These are phyloP conservation scores for Megathymus violae DNA, from an alignment of 1,140 invertebrate species.

Conservation along the genomic window DNA sequence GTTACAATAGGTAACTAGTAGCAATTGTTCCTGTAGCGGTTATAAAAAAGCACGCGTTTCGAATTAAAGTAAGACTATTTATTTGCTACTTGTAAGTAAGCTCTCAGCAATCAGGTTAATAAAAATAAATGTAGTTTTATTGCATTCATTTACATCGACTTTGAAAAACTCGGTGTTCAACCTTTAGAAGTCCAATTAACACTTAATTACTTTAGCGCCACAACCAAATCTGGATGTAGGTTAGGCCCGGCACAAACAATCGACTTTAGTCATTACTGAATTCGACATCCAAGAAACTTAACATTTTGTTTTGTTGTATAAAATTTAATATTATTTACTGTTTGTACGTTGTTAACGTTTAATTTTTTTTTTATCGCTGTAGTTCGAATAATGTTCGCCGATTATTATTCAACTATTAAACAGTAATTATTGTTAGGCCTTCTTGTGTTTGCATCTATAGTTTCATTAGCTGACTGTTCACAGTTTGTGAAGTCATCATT, in stretches of 20 bases:
- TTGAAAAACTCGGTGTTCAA: constrained; percentile 26
- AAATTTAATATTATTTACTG: neutral
- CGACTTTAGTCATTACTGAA: neutral
- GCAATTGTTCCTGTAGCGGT: no score
- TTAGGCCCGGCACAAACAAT: neutral
- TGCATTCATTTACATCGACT: constrained; percentile 16
- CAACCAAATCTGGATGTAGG: constrained; percentile 37
- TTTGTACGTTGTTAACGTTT: no score
- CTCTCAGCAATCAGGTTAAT: neutral
- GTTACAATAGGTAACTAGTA: no score
- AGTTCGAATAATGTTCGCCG: neutral
- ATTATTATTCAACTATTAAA: neutral
- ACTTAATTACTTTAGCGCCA: constrained; percentile 30
- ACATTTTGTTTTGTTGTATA: neutral
- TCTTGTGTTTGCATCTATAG: constrained; percentile 47
- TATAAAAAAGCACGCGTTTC: no score
- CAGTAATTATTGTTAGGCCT: constrained; percentile 3
- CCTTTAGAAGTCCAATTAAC: constrained; percentile 30
- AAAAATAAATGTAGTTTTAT: constrained; percentile 22
- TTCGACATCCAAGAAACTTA: neutral
- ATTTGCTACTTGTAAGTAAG: neutral
- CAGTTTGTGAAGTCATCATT: constrained; percentile 39
- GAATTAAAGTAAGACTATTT: no score
- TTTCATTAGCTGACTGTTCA: constrained; percentile 51
- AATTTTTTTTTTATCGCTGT: no score